phyloP scores from a whole-genome alignment of 23 tunicate genomes.

The Halocynthia aurantium region DNA sequence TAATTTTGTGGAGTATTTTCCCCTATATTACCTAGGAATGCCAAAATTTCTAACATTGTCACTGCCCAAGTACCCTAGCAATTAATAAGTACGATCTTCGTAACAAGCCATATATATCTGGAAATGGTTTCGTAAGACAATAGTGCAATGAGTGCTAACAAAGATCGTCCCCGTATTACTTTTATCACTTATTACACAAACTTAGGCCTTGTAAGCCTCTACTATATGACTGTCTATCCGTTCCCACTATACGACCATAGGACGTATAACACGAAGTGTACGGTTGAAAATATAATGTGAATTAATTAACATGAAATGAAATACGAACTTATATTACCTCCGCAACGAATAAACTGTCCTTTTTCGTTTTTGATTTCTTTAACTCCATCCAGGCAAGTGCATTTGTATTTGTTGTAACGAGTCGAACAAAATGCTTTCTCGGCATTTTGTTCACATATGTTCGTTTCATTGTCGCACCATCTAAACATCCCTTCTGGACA shows the following conservation, averaged over 20 bases:
- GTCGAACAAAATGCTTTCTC: slow-evolving; percentile 61
- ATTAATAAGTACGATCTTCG: too few relatives aligned
- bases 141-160: not conserved
- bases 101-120: not conserved
- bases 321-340: slow-evolving; percentile 21
- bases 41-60: too few relatives aligned
- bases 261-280: too few relatives aligned
- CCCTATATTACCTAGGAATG: too few relatives aligned
- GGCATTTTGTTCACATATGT: slow-evolving; percentile 50
- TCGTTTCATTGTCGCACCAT: slow-evolving; percentile 59
- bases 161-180: not conserved
- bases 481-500: slow-evolving; percentile 47
- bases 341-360: slow-evolving; percentile 55
- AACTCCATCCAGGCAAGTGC: slow-evolving; percentile 69
- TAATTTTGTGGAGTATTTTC: not conserved
- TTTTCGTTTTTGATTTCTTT: slow-evolving; percentile 34
- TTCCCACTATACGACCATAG: too few relatives aligned
- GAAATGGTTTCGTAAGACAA: not conserved
- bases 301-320: not conserved
- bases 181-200: too few relatives aligned
- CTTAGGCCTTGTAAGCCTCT: too few relatives aligned
- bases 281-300: too few relatives aligned
- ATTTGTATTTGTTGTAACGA: slow-evolving; percentile 25
- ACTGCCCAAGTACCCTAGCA: too few relatives aligned
- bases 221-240: too few relatives aligned